These are phyloP conservation scores for Drosophila parabipectinata DNA, from an alignment of 1,140 invertebrate genomes.

Conservation along the genomic window DNA sequence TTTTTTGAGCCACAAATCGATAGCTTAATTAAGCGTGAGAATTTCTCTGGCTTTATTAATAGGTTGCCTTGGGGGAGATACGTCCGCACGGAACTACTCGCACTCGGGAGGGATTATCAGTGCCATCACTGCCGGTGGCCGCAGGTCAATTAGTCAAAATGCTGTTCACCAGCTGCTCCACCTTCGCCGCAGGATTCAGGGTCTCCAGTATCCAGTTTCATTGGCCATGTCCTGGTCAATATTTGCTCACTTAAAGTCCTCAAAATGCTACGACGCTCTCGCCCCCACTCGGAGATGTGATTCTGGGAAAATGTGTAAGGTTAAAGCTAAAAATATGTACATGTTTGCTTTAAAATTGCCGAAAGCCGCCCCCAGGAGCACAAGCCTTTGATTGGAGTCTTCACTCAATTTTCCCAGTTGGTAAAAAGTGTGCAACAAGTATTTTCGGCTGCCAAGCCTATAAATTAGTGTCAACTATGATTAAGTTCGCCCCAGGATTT, in stretches of 20 bases:
- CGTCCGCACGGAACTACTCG: conserved; percentile 49
- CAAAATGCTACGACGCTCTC: conserved; percentile 11
- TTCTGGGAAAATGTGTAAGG: conserved; percentile 49
- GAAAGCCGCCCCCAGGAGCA: not conserved
- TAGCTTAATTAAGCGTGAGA: conserved; percentile 79
- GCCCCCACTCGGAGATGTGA: not conserved
- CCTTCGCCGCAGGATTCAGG: not conserved
- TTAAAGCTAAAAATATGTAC: conserved; percentile 66
- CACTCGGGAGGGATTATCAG: conserved; percentile 43
- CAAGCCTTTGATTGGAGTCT: conserved; percentile 47
- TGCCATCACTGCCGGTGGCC: conserved; percentile 31
- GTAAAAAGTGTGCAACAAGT: conserved; percentile 64
- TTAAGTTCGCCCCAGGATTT: conserved; percentile 36
- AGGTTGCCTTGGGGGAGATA: conserved; percentile 66
- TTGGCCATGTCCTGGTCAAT: conserved; percentile 53
- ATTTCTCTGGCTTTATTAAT: conserved; percentile 70
- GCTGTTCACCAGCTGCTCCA: conserved; percentile 20
- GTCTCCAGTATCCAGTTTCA: conserved; percentile 12
- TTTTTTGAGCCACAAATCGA: conserved; percentile 64
- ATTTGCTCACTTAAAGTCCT: conserved; percentile 67
- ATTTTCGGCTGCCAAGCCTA: conserved; percentile 40
- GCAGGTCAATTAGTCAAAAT: conserved; percentile 74
- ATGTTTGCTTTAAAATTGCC: conserved; percentile 49
- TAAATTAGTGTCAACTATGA: conserved; percentile 65
- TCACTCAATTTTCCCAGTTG: conserved; percentile 41